Conservation (phyloP, 2,888 invertebrate species). For the Aspidiotus rigidus region DNA sequence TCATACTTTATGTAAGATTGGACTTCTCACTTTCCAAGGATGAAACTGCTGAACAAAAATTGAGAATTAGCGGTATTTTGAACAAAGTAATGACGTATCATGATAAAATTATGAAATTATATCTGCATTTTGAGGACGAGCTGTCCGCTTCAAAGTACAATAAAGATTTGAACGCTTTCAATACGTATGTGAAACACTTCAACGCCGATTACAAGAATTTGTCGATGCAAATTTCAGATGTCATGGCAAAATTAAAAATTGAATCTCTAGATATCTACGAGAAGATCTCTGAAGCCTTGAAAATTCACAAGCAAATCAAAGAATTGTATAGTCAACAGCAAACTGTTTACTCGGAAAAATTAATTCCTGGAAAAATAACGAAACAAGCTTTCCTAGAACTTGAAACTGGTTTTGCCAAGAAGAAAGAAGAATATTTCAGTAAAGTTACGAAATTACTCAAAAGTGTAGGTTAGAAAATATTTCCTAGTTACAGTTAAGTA, state of each 20-base stretch:
- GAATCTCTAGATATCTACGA: slow-evolving; percentile 54
- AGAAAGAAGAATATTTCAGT: slow-evolving; percentile 51
- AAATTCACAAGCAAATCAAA: slow-evolving; percentile 47
- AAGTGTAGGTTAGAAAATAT: slow-evolving; percentile 42
- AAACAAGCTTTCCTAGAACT: slow-evolving; percentile 53
- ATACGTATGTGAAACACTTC: slow-evolving; percentile 49
- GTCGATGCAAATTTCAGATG: slow-evolving; percentile 47
- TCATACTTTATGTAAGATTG: slow-evolving; percentile 87
- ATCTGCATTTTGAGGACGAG: slow-evolving; percentile 53
- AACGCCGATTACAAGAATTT: slow-evolving; percentile 53
- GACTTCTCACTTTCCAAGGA: slow-evolving; percentile 55
- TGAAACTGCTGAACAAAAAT: slow-evolving; percentile 33
- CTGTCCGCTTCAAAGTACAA: slow-evolving; percentile 52
- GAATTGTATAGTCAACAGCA: slow-evolving; percentile 47
- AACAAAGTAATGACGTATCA: slow-evolving; percentile 53
- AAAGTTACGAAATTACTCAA: slow-evolving; percentile 48
- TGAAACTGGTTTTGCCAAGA: slow-evolving; percentile 49
- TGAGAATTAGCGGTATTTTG: slow-evolving; percentile 46
- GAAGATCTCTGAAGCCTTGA: slow-evolving; percentile 53
- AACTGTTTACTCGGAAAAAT: slow-evolving; percentile 51
- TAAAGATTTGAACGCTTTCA: slow-evolving; percentile 49
- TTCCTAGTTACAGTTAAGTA: not conserved
- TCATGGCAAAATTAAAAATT: slow-evolving; percentile 49
- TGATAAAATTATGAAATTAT: slow-evolving; percentile 52
- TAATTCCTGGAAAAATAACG: slow-evolving; percentile 52